Conservation (phyloP, 2,797 vertebrate genomes). For the Poecilia gillii region DNA sequence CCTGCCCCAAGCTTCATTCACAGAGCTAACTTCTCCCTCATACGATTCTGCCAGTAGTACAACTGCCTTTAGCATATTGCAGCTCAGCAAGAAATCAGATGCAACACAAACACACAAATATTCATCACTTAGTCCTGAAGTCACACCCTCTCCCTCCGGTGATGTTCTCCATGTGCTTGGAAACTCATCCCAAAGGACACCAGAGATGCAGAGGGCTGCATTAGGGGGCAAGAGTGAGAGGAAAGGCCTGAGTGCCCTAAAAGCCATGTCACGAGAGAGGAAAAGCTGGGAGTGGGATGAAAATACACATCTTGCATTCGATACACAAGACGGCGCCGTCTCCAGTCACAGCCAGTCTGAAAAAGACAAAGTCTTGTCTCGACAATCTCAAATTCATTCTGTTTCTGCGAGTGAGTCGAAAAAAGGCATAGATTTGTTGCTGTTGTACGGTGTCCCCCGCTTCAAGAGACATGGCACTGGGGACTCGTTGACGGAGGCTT, state of each 20-base stretch:
- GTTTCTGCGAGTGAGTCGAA: constrained; percentile 18
- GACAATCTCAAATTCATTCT: constrained; percentile 21
- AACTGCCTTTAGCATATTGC: constrained; percentile 25
- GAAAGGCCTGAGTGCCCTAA: constrained; percentile 70
- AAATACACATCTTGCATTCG: neutral
- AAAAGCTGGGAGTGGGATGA: constrained; percentile 46
- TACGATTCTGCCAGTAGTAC: constrained; percentile 19
- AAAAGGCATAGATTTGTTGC: constrained; percentile 22
- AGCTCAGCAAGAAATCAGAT: constrained; percentile 12
- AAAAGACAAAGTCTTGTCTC: constrained; percentile 5
- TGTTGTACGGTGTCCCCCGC: constrained; percentile 28
- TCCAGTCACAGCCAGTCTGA: constrained; percentile 9
- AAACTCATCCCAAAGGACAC: constrained; percentile 45
- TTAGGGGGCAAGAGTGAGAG: constrained; percentile 20
- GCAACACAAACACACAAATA: constrained; percentile 25
- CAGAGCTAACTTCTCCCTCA: constrained; percentile 2
- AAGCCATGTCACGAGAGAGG: constrained; percentile 64
- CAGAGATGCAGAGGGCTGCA: constrained; percentile 17
- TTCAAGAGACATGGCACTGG: constrained; percentile 47
- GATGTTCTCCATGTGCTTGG: constrained; percentile 41
- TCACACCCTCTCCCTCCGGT: constrained; percentile 11
- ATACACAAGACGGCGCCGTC: constrained; percentile 11
- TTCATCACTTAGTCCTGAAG: constrained; percentile 15
- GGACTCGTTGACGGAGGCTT: constrained; percentile 24
- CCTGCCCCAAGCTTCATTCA: constrained; percentile 12